Conservation (phyloP, 2,113 vertebrate genomes). For the Chionomys nivalis region DNA sequence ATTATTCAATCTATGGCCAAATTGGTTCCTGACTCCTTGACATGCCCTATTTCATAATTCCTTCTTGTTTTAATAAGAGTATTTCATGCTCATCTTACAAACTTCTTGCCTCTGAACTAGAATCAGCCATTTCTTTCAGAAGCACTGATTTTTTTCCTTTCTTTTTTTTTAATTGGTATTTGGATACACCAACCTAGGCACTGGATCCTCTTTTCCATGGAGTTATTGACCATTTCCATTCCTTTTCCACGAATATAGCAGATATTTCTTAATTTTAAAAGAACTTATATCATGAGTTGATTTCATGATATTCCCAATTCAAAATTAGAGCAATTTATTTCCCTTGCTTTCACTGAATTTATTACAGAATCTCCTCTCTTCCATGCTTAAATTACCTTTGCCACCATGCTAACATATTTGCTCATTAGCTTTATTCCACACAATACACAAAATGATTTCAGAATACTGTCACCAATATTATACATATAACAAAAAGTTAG, state of each 20-base stretch:
- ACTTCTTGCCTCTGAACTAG: neutral
- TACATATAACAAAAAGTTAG: neutral
- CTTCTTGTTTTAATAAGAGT: neutral
- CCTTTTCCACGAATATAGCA: neutral
- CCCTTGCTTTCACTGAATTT: neutral
- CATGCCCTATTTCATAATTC: neutral
- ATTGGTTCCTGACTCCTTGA: neutral
- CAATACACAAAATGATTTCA: neutral
- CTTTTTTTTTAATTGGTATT: neutral
- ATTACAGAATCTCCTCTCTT: neutral
- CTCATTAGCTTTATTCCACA: conserved; percentile 2
- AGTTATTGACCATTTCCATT: neutral
- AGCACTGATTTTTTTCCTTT: neutral
- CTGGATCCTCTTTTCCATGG: neutral
- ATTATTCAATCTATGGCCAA: conserved; percentile 9
- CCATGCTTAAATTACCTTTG: neutral
- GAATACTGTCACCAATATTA: neutral
- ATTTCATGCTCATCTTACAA: neutral
- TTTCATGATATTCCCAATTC: neutral
- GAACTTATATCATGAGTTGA: neutral
- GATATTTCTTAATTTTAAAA: neutral
- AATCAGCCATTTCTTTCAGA: neutral
- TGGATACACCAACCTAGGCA: neutral
- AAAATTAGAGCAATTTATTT: neutral
- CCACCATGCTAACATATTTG: neutral